These are phyloP conservation scores for Vollenhovia emeryi DNA, from an alignment of 1,140 invertebrate species.

Conservation along the genomic window DNA sequence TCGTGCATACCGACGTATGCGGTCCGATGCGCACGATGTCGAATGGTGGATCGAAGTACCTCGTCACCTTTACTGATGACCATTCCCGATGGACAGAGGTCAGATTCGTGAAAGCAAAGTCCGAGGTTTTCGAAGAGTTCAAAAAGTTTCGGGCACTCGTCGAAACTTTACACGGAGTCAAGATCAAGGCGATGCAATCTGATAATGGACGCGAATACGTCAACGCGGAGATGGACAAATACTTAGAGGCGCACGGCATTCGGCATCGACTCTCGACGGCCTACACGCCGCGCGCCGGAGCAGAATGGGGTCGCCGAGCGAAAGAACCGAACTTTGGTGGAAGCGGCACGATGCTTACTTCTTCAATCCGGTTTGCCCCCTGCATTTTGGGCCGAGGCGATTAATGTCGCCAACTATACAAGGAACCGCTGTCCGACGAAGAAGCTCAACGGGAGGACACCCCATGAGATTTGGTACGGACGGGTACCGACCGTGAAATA, in stretches of 20 bases:
- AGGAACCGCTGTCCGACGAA: constrained; percentile 23
- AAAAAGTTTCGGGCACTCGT: not conserved
- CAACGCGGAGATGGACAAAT: constrained; percentile 21
- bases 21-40: not conserved
- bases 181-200: not conserved
- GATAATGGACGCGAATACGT: constrained; percentile 19
- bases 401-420: not conserved
- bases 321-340: not conserved
- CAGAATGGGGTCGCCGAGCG: constrained; percentile 29
- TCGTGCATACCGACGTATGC: constrained; percentile 2
- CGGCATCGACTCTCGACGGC: constrained; percentile 17
- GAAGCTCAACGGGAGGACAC: not conserved
- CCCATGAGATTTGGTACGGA: not conserved
- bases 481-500: not conserved
- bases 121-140: not conserved
- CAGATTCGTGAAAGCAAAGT: not conserved
- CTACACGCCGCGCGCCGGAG: not conserved
- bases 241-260: constrained; percentile 60
- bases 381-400: constrained; percentile 1
- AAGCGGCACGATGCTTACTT: not conserved
- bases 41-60: not conserved
- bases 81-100: not conserved
- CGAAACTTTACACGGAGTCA: not conserved
- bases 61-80: constrained; percentile 9
- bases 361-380: not conserved